These are phyloP conservation scores for Lophochroa leadbeateri DNA, from an alignment of 2,113 vertebrate species.

Conservation along the genomic window DNA sequence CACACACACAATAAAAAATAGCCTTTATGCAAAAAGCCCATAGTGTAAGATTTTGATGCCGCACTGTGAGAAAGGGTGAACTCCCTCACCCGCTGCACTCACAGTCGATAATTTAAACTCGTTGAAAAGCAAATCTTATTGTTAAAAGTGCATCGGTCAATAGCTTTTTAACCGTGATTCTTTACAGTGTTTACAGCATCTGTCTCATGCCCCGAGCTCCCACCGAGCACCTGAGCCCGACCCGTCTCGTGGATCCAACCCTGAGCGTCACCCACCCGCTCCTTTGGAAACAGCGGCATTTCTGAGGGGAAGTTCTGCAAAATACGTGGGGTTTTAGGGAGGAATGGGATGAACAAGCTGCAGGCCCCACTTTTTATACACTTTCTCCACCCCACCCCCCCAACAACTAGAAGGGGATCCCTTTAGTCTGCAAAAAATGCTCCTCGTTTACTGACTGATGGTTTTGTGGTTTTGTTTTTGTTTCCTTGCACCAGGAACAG, in stretches of 20 bases:
- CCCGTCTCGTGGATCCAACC: not conserved
- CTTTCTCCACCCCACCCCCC: accelerated
- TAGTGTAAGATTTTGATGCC: not conserved
- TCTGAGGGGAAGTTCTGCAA: not conserved
- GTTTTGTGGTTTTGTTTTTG: not conserved
- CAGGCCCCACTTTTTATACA: not conserved
- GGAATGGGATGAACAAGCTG: accelerated
- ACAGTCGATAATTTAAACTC: not conserved
- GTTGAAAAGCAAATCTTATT: not conserved
- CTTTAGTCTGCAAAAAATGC: not conserved
- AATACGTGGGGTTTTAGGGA: not conserved
- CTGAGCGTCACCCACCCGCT: accelerated
- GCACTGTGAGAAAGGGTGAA: not conserved
- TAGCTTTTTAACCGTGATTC: too few relatives aligned
- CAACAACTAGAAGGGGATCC: not conserved
- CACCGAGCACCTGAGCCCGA: not conserved
- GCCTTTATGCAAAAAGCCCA: not conserved
- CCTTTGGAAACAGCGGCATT: not conserved
- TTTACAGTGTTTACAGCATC: not conserved
- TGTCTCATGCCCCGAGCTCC: not conserved
- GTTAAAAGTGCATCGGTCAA: accelerated
- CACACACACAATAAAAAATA: not conserved
- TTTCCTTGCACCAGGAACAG: not conserved
- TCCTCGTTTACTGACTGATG: not conserved
- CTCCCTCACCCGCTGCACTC: not conserved